phyloP scores from a whole-genome alignment of 2,113 vertebrate species.

The Petroica traversi region DNA sequence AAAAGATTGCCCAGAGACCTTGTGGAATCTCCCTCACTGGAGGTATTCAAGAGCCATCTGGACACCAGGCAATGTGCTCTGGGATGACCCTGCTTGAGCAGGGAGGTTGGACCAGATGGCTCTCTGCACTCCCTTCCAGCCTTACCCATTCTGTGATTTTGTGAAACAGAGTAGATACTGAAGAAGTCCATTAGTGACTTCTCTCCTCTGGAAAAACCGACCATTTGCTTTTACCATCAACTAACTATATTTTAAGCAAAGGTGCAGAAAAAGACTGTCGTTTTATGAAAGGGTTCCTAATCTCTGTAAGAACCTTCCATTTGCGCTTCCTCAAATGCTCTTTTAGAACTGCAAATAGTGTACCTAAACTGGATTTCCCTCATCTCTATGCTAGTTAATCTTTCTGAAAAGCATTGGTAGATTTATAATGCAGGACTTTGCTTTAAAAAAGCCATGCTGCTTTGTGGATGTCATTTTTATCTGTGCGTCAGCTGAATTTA shows the following conservation, averaged over 20 bases:
- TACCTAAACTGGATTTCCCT: neutral
- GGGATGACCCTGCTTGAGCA: neutral
- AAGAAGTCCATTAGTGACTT: neutral
- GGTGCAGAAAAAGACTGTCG: neutral
- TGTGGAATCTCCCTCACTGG: neutral
- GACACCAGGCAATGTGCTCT: neutral
- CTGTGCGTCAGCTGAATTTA: neutral
- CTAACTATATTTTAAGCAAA: neutral
- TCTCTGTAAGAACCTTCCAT: neutral
- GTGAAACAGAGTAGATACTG: neutral
- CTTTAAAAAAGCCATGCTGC: neutral
- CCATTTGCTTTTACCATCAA: neutral
- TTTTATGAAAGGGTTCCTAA: neutral
- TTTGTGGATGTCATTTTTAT: neutral
- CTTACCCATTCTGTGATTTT: neutral
- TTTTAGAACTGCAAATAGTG: neutral
- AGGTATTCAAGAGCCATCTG: neutral
- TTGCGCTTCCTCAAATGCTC: neutral
- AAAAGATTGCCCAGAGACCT: neutral
- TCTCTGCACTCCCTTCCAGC: neutral
- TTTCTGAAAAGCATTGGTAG: neutral
- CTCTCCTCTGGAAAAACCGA: neutral
- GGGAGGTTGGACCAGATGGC: neutral
- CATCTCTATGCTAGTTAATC: neutral
- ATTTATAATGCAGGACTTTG: neutral